Percentiles rank a stretch among this genome's conserved stretches.
Evolutionary conservation across 2,888 invertebrate genomes (phyloP).

Genomic region (Drosophila merina): DNA sequence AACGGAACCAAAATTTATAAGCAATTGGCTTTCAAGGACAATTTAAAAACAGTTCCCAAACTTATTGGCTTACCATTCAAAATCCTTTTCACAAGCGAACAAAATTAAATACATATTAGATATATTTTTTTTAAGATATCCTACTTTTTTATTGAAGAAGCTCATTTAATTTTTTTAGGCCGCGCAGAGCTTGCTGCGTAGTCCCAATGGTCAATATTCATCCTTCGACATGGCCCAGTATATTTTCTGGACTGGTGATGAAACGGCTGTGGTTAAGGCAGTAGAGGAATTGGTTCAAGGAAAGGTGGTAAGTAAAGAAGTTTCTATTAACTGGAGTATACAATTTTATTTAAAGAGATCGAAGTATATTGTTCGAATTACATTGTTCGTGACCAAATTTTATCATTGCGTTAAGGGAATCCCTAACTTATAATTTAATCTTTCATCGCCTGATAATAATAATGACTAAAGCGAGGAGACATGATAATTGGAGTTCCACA

Average conservation of each 20-base stretch:
- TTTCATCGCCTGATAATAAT: slow-evolving; percentile 26
- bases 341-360: background rate
- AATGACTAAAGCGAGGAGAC: slow-evolving; percentile 13
- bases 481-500: slow-evolving; percentile 19
- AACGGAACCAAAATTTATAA: slow-evolving; percentile 47
- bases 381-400: background rate
- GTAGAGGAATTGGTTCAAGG: slow-evolving; percentile 91
- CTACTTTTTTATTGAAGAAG: background rate
- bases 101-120: too few species aligned
- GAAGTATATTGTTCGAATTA: background rate
- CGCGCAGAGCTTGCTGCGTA: slow-evolving; percentile 83
- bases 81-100: background rate
- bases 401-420: background rate
- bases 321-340: background rate
- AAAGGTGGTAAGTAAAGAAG: slow-evolving; percentile 87
- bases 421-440: slow-evolving; percentile 2
- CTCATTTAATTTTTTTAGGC: slow-evolving; percentile 83
- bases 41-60: background rate
- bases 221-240: slow-evolving; percentile 93
- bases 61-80: background rate
- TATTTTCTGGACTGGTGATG: slow-evolving; percentile 92
- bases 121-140: background rate
- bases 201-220: slow-evolving; percentile 88
- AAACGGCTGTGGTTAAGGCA: slow-evolving; percentile 90
- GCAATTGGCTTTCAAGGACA: slow-evolving; percentile 39